Base-by-base conservation (phyloP, 2,888 invertebrate genomes). In the Synanthedon vespiformis region DNA sequence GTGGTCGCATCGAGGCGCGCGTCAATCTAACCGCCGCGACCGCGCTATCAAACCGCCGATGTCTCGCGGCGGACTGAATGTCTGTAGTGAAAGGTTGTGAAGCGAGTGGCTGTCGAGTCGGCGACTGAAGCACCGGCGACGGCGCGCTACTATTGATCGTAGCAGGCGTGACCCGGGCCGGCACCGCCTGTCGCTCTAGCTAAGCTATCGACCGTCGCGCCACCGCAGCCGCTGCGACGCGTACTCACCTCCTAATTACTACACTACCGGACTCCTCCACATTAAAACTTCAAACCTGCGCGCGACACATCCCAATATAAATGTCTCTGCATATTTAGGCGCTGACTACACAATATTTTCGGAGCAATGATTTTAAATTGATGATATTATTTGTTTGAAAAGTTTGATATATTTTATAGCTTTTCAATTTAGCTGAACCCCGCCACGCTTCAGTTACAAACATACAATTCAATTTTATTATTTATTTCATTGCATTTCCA, bases 141-240 rank as follows among this genome's bases (percentile, higher is more conserved):
- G 68, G 62, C 59, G 74, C 79, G 63, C 64, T 65, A 61, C 61
- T 77, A 79, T 80, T 73, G 80, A 79, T 78, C 76, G 69, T 55
- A 55, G 62, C 73, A 67, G 74, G 72, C 76, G 76, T 81, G 80
- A 80, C 83, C 83, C 77, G 74, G 76, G 72, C 75, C 78, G 77
- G 77, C 76, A 77, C 80, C 77, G 80, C 80, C 76, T 79, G 77
- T 67, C 81, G 76, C 74, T 73, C 69, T 64, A 65, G 70, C 77
- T 79, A 81, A 65, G 70, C 77, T 79, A 81, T 82, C 83, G 80
- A 82, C 78, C 82, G 70, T 66, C 74, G 76, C 73, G 75, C 76
- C 76, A 72, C 72, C 81, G 77, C 77, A 74, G 70, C 72, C 69
- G 69, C 71, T 74, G 74, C 74, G 75, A 73, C 73, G 71, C 65